A percentile compares a stretch with the other conserved stretches of the same genome.
These are phyloP conservation scores for Ifrita kowaldi DNA, from an alignment of 2,113 vertebrate species.

Conservation along the genomic window DNA sequence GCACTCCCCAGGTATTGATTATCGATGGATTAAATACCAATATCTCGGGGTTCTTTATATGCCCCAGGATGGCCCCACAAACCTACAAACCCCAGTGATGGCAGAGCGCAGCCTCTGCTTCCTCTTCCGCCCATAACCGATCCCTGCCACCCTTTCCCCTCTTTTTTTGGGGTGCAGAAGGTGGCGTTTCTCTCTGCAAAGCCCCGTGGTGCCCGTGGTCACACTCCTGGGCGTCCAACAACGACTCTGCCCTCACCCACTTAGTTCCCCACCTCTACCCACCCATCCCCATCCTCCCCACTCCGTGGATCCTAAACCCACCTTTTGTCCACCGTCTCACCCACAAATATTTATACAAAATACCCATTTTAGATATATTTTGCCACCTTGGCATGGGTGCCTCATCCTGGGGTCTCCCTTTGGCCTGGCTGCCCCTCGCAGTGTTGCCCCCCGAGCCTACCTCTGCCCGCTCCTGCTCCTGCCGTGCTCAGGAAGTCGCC, in stretches of 20 bases:
- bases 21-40: rapidly evolving
- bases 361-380: rapidly evolving
- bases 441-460: background rate
- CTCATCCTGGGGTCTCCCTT: rapidly evolving
- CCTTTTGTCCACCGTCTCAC: rapidly evolving
- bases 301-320: rapidly evolving
- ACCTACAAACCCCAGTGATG: background rate
- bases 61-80: rapidly evolving
- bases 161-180: background rate
- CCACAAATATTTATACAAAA: rapidly evolving
- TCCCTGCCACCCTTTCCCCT: background rate
- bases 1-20: rapidly evolving
- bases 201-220: background rate
- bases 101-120: background rate
- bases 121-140: background rate
- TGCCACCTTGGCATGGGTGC: rapidly evolving
- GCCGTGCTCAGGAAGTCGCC: background rate
- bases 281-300: background rate
- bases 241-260: rapidly evolving
- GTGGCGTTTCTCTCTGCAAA: rapidly evolving
- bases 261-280: background rate
- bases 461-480: background rate
- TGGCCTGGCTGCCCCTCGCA: rapidly evolving
- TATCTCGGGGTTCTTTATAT: rapidly evolving
- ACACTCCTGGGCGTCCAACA: rapidly evolving